Evolutionary conservation across 2,797 vertebrate genomes (phyloP).

Genomic region (Phoeniculus purpureus): DNA sequence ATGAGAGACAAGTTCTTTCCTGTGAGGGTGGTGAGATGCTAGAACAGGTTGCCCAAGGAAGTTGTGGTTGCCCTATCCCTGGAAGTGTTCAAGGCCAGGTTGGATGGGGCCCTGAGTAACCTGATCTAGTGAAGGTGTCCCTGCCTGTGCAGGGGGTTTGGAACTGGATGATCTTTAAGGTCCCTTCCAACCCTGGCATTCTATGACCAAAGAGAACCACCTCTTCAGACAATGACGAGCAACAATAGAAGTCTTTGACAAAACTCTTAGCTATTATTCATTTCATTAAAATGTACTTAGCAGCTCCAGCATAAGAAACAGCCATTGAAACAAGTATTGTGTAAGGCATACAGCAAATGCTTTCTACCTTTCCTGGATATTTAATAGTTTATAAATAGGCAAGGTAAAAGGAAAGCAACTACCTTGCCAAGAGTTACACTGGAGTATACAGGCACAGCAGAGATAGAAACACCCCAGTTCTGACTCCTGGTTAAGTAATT

Average conservation of each 20-base stretch:
- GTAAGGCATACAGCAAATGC: not conserved
- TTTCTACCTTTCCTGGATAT: not conserved
- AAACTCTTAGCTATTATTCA: not conserved
- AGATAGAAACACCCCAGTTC: not conserved
- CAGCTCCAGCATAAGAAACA: not conserved
- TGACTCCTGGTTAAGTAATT: not conserved
- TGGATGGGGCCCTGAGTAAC: too few relatives aligned
- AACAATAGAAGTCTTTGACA: not conserved
- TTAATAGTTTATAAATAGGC: not conserved
- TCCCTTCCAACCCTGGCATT: too few relatives aligned
- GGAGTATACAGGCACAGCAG: not conserved
- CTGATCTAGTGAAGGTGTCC: too few relatives aligned
- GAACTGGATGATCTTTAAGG: too few relatives aligned
- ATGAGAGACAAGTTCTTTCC: too few relatives aligned
- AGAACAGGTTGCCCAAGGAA: too few relatives aligned
- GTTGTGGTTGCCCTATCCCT: too few relatives aligned
- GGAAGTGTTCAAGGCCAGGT: too few relatives aligned
- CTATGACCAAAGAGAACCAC: not conserved
- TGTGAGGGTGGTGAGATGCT: too few relatives aligned
- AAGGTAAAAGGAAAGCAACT: not conserved
- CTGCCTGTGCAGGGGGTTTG: too few relatives aligned
- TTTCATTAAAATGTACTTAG: not conserved
- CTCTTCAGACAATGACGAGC: not conserved
- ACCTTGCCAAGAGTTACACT: not conserved
- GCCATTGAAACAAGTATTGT: not conserved